phyloP scores from a whole-genome alignment of 2,113 vertebrate genomes.

The Ammospiza nelsoni region DNA sequence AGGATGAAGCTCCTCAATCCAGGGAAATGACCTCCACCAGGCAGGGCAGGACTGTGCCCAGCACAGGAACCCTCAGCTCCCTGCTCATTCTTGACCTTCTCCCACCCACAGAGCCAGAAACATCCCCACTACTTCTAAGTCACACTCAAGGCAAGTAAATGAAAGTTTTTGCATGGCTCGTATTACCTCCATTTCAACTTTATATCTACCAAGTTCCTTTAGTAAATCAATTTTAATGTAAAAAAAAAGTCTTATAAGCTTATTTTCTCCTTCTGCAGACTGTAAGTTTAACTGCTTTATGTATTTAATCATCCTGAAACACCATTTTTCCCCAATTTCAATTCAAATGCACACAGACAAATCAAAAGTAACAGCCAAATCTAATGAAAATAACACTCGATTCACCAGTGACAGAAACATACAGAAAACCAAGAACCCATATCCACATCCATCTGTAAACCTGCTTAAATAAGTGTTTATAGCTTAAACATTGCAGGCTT shows the following conservation, averaged over 20 bases:
- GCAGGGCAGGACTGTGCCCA: neutral
- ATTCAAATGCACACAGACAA: neutral
- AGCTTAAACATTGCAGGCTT: neutral
- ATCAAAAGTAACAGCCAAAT: neutral
- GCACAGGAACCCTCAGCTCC: neutral
- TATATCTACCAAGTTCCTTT: neutral
- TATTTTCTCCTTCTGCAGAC: neutral
- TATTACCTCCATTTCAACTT: neutral
- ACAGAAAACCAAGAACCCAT: neutral
- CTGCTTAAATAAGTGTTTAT: neutral
- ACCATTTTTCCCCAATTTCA: neutral
- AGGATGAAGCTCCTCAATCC: neutral
- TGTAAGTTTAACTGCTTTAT: neutral
- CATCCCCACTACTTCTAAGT: accelerated
- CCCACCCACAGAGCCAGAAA: neutral
- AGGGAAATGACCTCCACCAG: too few relatives aligned
- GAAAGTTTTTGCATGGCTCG: neutral
- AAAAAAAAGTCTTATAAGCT: neutral
- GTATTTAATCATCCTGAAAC: neutral
- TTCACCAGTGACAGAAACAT: neutral
- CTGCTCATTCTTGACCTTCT: neutral
- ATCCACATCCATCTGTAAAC: neutral
- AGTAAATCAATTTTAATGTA: neutral
- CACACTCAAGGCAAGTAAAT: neutral
- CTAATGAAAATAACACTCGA: neutral